A percentile compares a stretch with the other conserved stretches of the same genome.
These are phyloP conservation scores for Pelodytes ibericus DNA, from an alignment of 2,797 vertebrate genomes.

Conservation along the genomic window DNA sequence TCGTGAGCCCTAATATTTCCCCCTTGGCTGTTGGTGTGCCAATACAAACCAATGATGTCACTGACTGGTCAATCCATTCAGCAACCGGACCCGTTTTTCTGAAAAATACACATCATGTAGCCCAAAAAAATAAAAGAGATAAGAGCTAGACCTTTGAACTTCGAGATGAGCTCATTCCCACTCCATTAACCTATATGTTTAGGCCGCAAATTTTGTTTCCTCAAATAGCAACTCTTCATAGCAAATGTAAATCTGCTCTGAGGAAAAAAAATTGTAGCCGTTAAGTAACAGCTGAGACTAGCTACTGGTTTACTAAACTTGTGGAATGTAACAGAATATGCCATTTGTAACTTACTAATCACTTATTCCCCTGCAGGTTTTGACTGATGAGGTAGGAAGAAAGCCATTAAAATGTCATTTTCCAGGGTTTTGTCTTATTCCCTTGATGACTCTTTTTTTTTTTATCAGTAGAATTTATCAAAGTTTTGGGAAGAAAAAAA, in stretches of 20 bases:
- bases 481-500: slow-evolving; percentile 15
- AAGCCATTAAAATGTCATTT: slow-evolving; percentile 38
- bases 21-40: too few species aligned
- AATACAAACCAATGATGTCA: background rate
- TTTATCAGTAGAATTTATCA: slow-evolving; percentile 44
- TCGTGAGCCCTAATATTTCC: too few species aligned
- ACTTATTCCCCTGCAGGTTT: slow-evolving; percentile 25
- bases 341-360: slow-evolving; percentile 7
- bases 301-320: slow-evolving; percentile 2
- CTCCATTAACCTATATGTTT: background rate
- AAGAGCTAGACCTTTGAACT: background rate
- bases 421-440: slow-evolving; percentile 21
- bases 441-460: slow-evolving; percentile 1
- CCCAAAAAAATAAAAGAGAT: background rate
- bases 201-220: background rate
- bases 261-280: background rate
- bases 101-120: background rate
- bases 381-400: slow-evolving; percentile 37
- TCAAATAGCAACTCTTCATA: background rate
- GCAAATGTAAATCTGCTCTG: background rate
- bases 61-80: background rate
- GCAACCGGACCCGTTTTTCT: background rate
- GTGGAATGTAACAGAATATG: slow-evolving; percentile 33
- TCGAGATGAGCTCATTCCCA: slow-evolving; percentile 11
- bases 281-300: background rate